A percentile compares a stretch with the other conserved stretches of the same genome.
Evolutionary conservation across 2,113 vertebrate species (phyloP).

Genomic region (Leucopsar rothschildi): DNA sequence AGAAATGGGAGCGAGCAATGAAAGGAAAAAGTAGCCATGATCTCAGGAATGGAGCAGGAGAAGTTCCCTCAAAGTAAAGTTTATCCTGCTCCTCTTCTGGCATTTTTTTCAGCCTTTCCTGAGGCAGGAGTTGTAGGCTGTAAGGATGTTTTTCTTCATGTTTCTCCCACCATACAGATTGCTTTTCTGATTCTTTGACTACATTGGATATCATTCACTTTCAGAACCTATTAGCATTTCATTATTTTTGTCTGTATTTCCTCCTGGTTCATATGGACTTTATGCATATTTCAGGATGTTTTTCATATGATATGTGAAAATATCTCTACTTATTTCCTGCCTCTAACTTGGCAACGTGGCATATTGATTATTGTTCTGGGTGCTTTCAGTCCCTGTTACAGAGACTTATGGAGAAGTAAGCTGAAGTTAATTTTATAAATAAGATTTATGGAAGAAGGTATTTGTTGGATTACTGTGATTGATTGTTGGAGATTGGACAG

Average conservation of each 20-base stretch:
- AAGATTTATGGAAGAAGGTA: background rate
- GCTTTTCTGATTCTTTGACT: background rate
- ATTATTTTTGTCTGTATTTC: slow-evolving; percentile 1
- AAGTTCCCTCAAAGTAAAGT: background rate
- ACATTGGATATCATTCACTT: background rate
- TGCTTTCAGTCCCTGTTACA: background rate
- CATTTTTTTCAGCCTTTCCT: background rate
- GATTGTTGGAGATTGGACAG: background rate
- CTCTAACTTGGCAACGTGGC: background rate
- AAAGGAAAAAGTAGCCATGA: background rate
- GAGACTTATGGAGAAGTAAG: background rate
- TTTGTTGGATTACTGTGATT: background rate
- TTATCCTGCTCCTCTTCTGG: background rate
- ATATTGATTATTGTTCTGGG: background rate
- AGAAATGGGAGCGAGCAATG: rapidly evolving
- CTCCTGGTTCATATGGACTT: background rate
- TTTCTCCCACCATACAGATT: background rate
- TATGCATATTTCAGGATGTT: slow-evolving; percentile 6
- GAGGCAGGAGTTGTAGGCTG: background rate
- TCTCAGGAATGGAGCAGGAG: background rate
- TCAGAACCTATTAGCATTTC: background rate
- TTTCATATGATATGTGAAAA: background rate
- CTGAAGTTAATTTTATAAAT: background rate
- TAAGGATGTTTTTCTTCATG: background rate
- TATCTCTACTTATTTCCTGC: background rate